A percentile compares a stretch with the other conserved stretches of the same genome.
Conservation (phyloP, 2,888 invertebrate species). For the Cartodere bifasciata region DNA sequence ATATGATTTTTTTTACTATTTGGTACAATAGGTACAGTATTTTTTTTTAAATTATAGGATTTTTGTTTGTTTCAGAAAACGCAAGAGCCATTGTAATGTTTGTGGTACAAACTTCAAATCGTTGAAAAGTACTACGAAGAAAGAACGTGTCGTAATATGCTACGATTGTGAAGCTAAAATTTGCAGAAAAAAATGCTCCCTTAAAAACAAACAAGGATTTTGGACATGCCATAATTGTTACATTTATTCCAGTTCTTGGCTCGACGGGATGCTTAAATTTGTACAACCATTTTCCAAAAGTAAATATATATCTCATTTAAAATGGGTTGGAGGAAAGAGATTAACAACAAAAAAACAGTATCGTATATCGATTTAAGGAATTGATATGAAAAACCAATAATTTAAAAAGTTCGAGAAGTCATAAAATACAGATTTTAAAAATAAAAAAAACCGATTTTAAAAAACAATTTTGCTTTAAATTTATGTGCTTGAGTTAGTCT, state of each 20-base stretch:
- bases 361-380: too few relatives aligned
- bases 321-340: too few relatives aligned
- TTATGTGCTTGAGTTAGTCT: too few relatives aligned
- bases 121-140: conserved; percentile 25
- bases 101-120: conserved; percentile 29
- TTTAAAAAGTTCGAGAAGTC: too few relatives aligned
- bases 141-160: conserved; percentile 27
- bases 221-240: conserved; percentile 29
- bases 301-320: conserved; percentile 13
- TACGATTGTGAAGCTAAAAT: conserved; percentile 26
- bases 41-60: too few relatives aligned
- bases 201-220: conserved; percentile 13
- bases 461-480: too few relatives aligned
- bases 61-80: conserved; percentile 18
- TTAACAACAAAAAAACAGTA: too few relatives aligned
- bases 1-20: too few relatives aligned
- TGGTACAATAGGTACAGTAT: too few relatives aligned
- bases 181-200: conserved; percentile 27
- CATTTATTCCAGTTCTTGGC: conserved; percentile 25
- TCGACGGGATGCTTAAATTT: conserved; percentile 25
- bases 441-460: too few relatives aligned
- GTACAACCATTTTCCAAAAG: conserved; percentile 23
- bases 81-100: conserved; percentile 29
- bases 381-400: too few relatives aligned
- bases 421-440: too few relatives aligned